Percentiles rank a stretch among this genome's conserved stretches.
phyloP scores from a whole-genome alignment of 2,113 vertebrate species.

The Ceratotherium simum region DNA sequence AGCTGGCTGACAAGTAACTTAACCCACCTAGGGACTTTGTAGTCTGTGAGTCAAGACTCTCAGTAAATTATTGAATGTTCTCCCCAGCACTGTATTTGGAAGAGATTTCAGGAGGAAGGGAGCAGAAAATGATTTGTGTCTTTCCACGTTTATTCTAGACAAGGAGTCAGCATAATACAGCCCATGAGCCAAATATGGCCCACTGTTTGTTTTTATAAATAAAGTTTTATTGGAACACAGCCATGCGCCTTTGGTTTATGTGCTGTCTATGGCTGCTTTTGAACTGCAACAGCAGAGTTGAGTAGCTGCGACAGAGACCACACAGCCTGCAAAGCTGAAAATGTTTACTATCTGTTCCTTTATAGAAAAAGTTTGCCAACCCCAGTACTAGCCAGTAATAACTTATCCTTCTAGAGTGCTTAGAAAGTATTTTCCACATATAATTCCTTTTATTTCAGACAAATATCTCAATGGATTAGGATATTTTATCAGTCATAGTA shows the following conservation, averaged over 20 bases:
- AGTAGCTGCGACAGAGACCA: not conserved
- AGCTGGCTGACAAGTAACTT: not conserved
- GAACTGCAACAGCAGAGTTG: not conserved
- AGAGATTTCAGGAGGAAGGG: not conserved
- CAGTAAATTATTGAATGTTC: not conserved
- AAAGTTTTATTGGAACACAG: conserved; percentile 23
- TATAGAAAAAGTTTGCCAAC: not conserved
- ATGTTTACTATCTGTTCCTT: not conserved
- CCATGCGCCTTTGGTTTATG: not conserved
- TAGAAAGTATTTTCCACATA: not conserved
- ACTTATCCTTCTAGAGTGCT: not conserved
- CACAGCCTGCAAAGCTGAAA: not conserved
- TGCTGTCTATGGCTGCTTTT: not conserved
- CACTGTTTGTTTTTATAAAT: not conserved
- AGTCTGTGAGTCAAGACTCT: not conserved
- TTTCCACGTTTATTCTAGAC: not conserved
- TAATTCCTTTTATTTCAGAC: not conserved
- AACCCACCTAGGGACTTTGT: not conserved
- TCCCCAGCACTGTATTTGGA: not conserved
- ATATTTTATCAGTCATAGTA: not conserved
- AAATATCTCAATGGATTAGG: not conserved
- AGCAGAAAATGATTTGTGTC: not conserved
- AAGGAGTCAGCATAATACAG: not conserved
- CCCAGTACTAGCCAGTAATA: not conserved
- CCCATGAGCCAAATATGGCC: not conserved